A percentile compares a stretch with the other conserved stretches of the same genome.
Evolutionary conservation across 2,797 vertebrate genomes (phyloP).

Genomic region (Xenops minutus): DNA sequence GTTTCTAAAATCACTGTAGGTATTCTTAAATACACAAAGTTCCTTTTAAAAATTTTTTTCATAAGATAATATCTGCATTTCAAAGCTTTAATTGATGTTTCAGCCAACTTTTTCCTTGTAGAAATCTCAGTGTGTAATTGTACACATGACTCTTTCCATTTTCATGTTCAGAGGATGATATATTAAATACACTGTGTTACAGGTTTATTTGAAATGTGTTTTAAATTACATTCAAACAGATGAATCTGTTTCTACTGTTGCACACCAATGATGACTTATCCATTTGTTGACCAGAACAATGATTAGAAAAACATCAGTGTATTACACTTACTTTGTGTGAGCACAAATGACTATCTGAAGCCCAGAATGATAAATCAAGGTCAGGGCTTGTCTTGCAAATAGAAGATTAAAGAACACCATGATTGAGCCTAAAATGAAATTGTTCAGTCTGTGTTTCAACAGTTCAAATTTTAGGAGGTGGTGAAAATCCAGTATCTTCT

Average conservation of each 20-base stretch:
- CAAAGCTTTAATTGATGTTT: background rate
- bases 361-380: background rate
- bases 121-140: background rate
- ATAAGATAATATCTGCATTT: background rate
- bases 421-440: constrained; percentile 8
- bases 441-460: background rate
- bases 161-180: background rate
- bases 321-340: background rate
- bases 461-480: background rate
- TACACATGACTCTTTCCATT: background rate
- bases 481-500: background rate
- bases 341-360: background rate
- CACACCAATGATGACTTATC: background rate
- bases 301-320: background rate
- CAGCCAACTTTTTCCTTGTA: background rate
- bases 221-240: background rate
- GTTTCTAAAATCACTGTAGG: background rate
- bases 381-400: background rate
- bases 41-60: background rate
- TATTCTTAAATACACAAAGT: background rate
- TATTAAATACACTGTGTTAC: background rate
- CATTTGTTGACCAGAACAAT: background rate
- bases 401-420: background rate
- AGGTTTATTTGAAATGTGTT: background rate
- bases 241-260: background rate